Base-by-base conservation (phyloP, 2,888 invertebrate genomes). In the Polietes domitor region DNA sequence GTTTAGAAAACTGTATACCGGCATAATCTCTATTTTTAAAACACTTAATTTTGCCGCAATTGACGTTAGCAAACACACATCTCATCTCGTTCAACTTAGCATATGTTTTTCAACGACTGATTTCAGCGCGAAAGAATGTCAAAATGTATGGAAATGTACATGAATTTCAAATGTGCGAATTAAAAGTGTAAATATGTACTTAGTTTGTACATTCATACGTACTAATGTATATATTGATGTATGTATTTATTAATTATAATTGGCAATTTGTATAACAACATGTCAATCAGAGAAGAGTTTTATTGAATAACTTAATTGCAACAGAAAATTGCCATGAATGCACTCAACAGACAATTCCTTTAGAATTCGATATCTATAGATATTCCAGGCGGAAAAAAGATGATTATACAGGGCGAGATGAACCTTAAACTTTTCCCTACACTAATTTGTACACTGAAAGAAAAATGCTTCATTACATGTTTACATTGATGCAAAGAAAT, bases 21-120 rank as follows among this genome's bases (percentile, higher is more conserved):
- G 17, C 50, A 21, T 28, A 24, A 43, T 61, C 63, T 50, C 21
- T 47, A 21, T 78, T 37, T 53, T 65, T n/a, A 53, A 63, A 72
- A 61, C 50, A 53, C 17, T 65, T 65, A 17, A 19, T 19, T 41
- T 37, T 65, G 24, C 9, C 17, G 21, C 41, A 21, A 65, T 37
- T 65, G 37, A 63, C 63, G 37, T 63, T 41, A 41, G 41, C 37
- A 26, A 41, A 12, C 41, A 41, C 4, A 41, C 41, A 41, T 32
- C 41, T 7, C 41, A 41, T 41, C 10, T 41, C 10, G 15, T 41
- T 12, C 10, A 41, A 41, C 41, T 7, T 10, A 12, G 6, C 41
- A 32, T 32, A 32, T 7, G 7, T 32, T 37, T 37, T 1, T 37
- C 37, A 37, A 47, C 47, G 47, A n/a, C n/a, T n/a, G n/a, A n/a